Conservation (phyloP, 2,888 invertebrate genomes). For the Lacanobia wlatinum region DNA sequence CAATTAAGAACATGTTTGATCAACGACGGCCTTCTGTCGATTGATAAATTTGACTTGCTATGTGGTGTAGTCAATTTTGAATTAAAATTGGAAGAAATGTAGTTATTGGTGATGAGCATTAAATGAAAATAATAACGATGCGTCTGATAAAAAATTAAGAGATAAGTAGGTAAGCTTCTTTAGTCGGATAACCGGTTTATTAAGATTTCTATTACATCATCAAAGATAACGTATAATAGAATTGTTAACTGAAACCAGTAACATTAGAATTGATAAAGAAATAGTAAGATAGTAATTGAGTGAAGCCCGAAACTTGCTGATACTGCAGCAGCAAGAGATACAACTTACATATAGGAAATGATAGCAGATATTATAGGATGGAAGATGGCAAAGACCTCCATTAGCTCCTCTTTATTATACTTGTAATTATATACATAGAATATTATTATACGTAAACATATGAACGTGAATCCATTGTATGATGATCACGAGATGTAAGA, state of each 20-base stretch:
- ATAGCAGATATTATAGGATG: not conserved
- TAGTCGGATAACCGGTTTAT: not conserved
- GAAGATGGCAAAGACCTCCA: not conserved
- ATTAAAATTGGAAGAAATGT: not conserved
- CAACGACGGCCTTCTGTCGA: not conserved
- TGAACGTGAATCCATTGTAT: slow-evolving; percentile 13
- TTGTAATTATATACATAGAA: not conserved
- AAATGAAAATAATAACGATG: no score
- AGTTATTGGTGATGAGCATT: no score
- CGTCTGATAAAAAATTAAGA: no score
- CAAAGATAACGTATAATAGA: no score
- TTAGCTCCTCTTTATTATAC: not conserved
- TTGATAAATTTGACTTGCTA: slow-evolving; percentile 3
- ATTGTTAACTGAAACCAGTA: no score
- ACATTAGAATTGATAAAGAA: not conserved
- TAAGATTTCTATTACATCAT: not conserved
- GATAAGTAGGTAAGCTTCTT: no score
- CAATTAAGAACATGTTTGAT: slow-evolving; percentile 8
- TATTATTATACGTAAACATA: slow-evolving; percentile 6
- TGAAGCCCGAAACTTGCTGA: not conserved
- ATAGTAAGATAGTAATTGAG: not conserved
- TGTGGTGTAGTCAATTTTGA: slow-evolving; percentile 3
- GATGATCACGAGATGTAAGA: slow-evolving; percentile 33
- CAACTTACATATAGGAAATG: no score
- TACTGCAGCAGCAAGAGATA: not conserved